Base-by-base conservation (phyloP, 1,140 invertebrate species). In the Agrilus planipennis region DNA sequence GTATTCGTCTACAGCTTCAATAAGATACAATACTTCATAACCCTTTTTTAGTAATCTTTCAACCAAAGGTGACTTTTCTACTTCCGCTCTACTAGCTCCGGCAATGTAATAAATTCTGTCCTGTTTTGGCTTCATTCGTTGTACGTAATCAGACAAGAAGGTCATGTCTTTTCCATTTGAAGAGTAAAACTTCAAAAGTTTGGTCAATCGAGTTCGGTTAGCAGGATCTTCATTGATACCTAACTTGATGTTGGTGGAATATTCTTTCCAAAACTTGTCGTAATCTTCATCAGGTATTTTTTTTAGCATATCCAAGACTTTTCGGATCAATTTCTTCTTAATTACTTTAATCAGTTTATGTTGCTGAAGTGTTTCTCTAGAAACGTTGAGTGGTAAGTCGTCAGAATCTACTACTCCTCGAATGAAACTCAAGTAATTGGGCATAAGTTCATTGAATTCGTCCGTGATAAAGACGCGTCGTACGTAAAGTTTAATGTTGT, bases 371-470 rank as follows among this genome's bases (percentile, higher is more conserved):
- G 88, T 98, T 70, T 99, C 96, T 50, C 96, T 79, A 1, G 90
- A 95, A 11, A 99, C 95, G 65, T 99, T 99, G 36, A 99, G 68
- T 3, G 96, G 96, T 40, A 99, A 69, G 71, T 99, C 96, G 67
- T 99, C 96, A n/a, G 90, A 95, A 65, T 99, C 96, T 18, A 99
- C 95, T 44, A 99, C 84, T 54, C 96, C 96, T 49, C 84, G 77
- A 37, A 96, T 76, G 60, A 99, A 99, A 34, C 73, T 82, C 44
- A 99, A 70, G 61, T 98, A 99, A 62, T 92, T 96, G 34, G 96
- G 96, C 81, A 99, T 90, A 82, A 99, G 91, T 57, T 99, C 95
- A 58, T 92, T 91, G 68, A 99, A 98, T 69, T 99, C 91, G 55
- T 99, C 95, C 11, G 94, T 99, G 62, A 99, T 99, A 65, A 99